Base-by-base conservation (phyloP, 2,113 vertebrate genomes). In the Perca flavescens region DNA sequence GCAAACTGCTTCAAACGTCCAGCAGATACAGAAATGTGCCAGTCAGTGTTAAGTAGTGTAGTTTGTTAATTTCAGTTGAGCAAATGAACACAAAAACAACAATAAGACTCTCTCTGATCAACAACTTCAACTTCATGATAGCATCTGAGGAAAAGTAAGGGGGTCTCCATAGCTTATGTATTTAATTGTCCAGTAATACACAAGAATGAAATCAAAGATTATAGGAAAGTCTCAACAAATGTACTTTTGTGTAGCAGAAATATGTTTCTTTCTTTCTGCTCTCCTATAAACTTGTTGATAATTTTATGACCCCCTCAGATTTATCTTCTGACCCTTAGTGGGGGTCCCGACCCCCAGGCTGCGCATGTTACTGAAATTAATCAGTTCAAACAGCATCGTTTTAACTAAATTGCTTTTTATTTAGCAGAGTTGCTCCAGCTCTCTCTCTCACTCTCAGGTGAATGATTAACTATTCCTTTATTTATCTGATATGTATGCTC, bases 351-450 rank as follows among this genome's bases (percentile, higher is more conserved):
- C n/a, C 36, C 0, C 17, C 19, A 36, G 46, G 25, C 52, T 61
- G 12, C 6, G 16, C 16, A 57, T 0, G 6, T 76, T 64, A 21
- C 16, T 74, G 14, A 52, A 53, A 81, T 61, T 0, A 68, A 68
- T 36, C n/a, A 25, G 6, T 25, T 56, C 50, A 14, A 49, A 5
- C 65, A 25, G 57, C 16, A 69, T 22, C 11, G 34, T 56, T 75
- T 82, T 63, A 47, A 62, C 22, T 25, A 36, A 47, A 63, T 46
- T 81, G 16, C 63, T 36, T 74, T 36, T 57, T 60, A 46, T 2
- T 63, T 7, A 50, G 17, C 3, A 47, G 12, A 52, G 15, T 60
- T 5, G 1, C 10, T 61, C 5, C 1, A n/a, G 53, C 62, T n/a
- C 21, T 46, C 15, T 61, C 49, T 46, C 57, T 12, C 0, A 12